Conservation (phyloP, 2,113 vertebrate species). For the Scytalopus superciliaris region DNA sequence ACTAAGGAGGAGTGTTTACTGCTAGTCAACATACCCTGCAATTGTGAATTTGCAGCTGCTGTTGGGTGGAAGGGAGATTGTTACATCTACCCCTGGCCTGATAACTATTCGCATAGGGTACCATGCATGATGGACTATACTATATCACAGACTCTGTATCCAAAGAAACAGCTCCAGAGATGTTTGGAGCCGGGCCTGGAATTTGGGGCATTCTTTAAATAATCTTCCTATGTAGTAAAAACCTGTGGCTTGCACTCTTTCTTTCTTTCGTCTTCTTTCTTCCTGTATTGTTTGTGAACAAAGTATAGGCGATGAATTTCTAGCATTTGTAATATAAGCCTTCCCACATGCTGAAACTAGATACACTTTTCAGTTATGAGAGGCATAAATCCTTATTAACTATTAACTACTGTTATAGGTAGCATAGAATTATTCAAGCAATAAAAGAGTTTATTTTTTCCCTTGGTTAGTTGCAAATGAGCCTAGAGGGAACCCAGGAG, state of each 20-base stretch:
- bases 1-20: not conserved
- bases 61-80: not conserved
- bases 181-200: not conserved
- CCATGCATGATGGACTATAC: not conserved
- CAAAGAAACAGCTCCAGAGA: not conserved
- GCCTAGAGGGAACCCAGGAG: slow-evolving; percentile 63
- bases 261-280: not conserved
- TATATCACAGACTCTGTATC: not conserved
- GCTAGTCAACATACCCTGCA: not conserved
- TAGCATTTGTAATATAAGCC: not conserved
- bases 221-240: not conserved
- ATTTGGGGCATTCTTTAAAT: not conserved
- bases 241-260: not conserved
- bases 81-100: not conserved
- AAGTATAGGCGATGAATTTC: not conserved
- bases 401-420: slow-evolving; percentile 43
- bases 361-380: slow-evolving; percentile 23
- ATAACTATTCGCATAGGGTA: not conserved
- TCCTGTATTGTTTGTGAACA: not conserved
- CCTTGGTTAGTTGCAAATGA: slow-evolving; percentile 46
- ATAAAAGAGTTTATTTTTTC: slow-evolving; percentile 57
- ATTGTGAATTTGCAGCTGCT: not conserved
- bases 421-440: slow-evolving; percentile 41
- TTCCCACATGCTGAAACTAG: not conserved
- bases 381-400: slow-evolving; percentile 54